Evolutionary conservation across 2,113 vertebrate species (phyloP), one percentile per base, ranked within the genome.

Genomic region (Platanista minor): DNA sequence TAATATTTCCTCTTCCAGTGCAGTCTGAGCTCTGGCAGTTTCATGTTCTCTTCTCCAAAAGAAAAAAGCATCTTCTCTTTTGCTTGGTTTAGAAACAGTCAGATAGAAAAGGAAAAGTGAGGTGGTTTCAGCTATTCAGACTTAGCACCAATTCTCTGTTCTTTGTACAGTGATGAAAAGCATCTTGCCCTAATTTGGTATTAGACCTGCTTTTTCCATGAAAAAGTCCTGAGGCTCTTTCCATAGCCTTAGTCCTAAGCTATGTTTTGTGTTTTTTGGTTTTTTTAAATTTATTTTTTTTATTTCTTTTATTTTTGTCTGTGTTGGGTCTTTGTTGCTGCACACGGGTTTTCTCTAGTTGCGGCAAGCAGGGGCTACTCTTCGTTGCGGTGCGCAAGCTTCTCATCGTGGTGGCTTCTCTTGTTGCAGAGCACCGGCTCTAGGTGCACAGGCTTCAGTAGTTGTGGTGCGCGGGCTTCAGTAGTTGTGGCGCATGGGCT

Each of bases 141-240:
- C 59, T 72, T 25, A 41, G 54, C 39, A 78, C 43, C 82, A 75
- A 5, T 62, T 92, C 89, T 78, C 36, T 93, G 15, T 75, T 92
- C 67, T 96, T 90, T 82, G 71, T 54, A 20, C 33, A 64, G 33
- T 41, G 29, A 74, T 87, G 49, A 83, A 69, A 77, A 83, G 64
- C 91, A 6, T 57, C 41, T 97, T 81, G 80, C 57, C 85, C 88
- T 94, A 67, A 46, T 96, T 94, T 87, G 84, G 43, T 94, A 18
- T 75, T 71, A 46, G 64, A 59, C 36, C 46, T 84, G 36, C 27
- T 61, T 92, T 96, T 77, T 72, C 49, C 3, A 3, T 31, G 64
- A 27, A 78, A 78, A 72, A 92, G n/a, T 18, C 71, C 61, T 4
- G 66, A 64, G 66, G 9, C 20, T 87, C 71, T 87, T 87, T 71